A percentile compares a stretch with the other conserved stretches of the same genome.
phyloP scores from a whole-genome alignment of 1,140 invertebrate species.

The Drosophila sulfurigaster region DNA sequence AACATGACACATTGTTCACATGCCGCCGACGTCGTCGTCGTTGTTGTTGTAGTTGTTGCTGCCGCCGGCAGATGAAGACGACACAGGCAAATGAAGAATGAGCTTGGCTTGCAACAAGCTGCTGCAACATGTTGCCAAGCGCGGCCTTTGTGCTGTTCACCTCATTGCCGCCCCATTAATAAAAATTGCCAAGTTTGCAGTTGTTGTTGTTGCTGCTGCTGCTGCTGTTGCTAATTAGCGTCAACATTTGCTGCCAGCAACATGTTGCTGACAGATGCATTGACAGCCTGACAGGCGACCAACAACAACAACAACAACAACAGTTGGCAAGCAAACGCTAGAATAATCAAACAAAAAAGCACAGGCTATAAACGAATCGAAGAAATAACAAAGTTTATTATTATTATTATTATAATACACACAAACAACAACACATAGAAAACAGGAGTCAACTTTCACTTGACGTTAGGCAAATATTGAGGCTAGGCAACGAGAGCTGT shows the following conservation, averaged over 20 bases:
- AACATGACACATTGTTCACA: slow-evolving; percentile 82
- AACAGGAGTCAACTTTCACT: slow-evolving; percentile 62
- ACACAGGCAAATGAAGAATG: slow-evolving; percentile 60
- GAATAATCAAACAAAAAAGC: too few species aligned
- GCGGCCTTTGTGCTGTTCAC: slow-evolving; percentile 50
- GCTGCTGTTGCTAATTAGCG: slow-evolving; percentile 71
- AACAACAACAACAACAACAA: background rate
- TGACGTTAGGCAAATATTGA: slow-evolving; percentile 72
- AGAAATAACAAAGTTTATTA: slow-evolving; percentile 32
- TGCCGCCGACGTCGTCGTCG: slow-evolving; percentile 60
- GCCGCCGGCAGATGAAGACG: slow-evolving; percentile 69
- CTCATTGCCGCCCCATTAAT: slow-evolving; percentile 57
- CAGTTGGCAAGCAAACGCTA: background rate
- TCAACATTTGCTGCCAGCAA: slow-evolving; percentile 70
- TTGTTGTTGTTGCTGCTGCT: slow-evolving; percentile 58
- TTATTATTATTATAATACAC: slow-evolving; percentile 29
- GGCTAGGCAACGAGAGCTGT: slow-evolving; percentile 54
- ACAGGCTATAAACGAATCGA: background rate
- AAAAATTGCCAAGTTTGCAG: slow-evolving; percentile 47
- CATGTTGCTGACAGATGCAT: slow-evolving; percentile 73
- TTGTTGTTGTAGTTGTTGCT: too few species aligned
- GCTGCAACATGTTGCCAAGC: slow-evolving; percentile 73
- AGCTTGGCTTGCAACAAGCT: slow-evolving; percentile 50
- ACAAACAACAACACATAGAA: slow-evolving; percentile 1
- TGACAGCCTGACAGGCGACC: slow-evolving; percentile 46